Evolutionary conservation across 2,888 invertebrate genomes (phyloP), one percentile per base, ranked within the genome.

Genomic region (Epinotia bilunana): DNA sequence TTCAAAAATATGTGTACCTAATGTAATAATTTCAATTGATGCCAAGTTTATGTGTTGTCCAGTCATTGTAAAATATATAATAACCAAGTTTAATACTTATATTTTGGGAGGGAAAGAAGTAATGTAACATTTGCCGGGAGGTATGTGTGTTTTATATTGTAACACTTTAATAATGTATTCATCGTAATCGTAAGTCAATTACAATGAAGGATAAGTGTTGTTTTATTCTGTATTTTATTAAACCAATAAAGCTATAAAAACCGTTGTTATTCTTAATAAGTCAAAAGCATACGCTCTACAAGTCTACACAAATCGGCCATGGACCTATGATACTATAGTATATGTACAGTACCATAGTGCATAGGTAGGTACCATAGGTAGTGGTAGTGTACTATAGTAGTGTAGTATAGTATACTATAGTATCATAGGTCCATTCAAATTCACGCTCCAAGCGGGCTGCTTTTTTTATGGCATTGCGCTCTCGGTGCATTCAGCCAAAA

Each of bases 161-260:
- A 69, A 68, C 72, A 61, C 67, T 58, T 70, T 53, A 69, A 72
- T 74, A n/a, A 70, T 75, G 58, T 77, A 72, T 62, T 68, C 65
- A 68, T 62, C 68, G 69, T 76, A 76, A 68, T 62, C 68, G 69
- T 76, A 76, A 73, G 77, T 77, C 71, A 77, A 76, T 77, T 78
- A 77, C 70, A 64, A 73, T 77, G 75, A 77, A 74, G 60, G 46
- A 61, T 72, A 74, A 65, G 76, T 77, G 75, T 78, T 78, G 77
- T 72, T 72, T 75, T 72, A 73, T 75, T 74, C 74, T 74, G 65
- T 71, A 74, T 61, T 78, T 76, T 73, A 67, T 60, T 74, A 65
- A 75, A 67, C 62, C 53, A 74, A 71, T 75, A 75, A 72, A 75
- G 65, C 58, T 18, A 60, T 28, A 61, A 46, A 71, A 74, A 5